Evolutionary conservation across 2,888 invertebrate species (phyloP).

Genomic region (Pachycephus smyrnensis): DNA sequence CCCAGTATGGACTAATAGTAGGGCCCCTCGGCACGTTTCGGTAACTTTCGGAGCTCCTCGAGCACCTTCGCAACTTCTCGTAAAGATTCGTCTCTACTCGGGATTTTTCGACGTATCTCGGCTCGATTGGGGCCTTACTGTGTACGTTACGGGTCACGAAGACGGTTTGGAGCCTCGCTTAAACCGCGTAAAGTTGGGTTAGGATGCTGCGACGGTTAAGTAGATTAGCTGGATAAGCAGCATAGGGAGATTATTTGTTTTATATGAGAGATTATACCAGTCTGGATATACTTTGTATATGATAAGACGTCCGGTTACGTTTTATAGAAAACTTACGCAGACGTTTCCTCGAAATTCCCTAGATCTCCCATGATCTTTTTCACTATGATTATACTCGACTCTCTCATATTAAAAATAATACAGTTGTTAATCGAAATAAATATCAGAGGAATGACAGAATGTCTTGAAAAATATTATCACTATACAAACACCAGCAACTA

Average conservation of each 20-base stretch:
- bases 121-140: neutral
- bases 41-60: constrained; percentile 13
- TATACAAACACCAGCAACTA: neutral
- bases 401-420: neutral
- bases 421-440: neutral
- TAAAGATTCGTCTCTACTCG: neutral
- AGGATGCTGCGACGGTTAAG: neutral
- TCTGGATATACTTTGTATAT: neutral
- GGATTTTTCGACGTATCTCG: constrained; percentile 7
- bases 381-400: neutral
- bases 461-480: neutral
- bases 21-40: neutral
- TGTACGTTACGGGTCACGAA: neutral
- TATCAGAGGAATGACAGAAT: neutral
- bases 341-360: neutral
- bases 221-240: neutral
- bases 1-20: constrained; percentile 20
- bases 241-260: neutral
- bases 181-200: neutral
- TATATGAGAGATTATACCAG: neutral
- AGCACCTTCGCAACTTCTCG: neutral
- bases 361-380: neutral
- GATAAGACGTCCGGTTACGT: neutral
- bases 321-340: neutral
- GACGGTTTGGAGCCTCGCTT: neutral